Conservation (phyloP, 92 coral and sea anemone species). For the Micromussa lordhowensis region DNA sequence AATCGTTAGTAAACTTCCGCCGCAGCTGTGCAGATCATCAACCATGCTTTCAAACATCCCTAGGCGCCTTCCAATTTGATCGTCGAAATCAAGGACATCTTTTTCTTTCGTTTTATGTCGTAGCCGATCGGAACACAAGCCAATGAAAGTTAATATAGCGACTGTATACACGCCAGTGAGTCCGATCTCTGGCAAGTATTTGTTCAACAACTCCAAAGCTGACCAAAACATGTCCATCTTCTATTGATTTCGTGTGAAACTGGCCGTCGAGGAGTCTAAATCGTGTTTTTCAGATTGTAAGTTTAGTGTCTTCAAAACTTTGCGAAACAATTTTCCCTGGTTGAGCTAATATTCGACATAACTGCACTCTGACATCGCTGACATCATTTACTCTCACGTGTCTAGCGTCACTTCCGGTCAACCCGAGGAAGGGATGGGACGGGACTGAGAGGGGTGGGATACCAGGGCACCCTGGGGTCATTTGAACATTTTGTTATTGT, state of each 20-base stretch:
- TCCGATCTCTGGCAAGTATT: slow-evolving; percentile 65
- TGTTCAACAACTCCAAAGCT: slow-evolving; percentile 62
- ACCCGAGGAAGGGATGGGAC: not conserved
- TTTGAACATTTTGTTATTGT: not conserved
- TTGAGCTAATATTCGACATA: not conserved
- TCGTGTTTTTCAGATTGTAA: not conserved
- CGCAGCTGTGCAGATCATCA: slow-evolving; percentile 64
- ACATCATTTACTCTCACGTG: not conserved
- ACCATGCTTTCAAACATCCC: slow-evolving; percentile 56
- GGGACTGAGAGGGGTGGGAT: not conserved
- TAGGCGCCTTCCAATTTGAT: slow-evolving; percentile 43
- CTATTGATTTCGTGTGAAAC: not conserved
- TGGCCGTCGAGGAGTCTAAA: not conserved
- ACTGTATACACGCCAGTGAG: slow-evolving; percentile 71
- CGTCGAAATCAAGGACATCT: slow-evolving; percentile 18
- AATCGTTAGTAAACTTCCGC: slow-evolving; percentile 58
- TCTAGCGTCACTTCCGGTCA: slow-evolving; percentile 23
- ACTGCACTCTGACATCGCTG: not conserved
- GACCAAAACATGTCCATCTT: slow-evolving; percentile 43
- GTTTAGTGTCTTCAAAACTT: not conserved
- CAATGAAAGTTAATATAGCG: slow-evolving; percentile 58
- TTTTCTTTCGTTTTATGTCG: slow-evolving; percentile 22
- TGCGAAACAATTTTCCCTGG: not conserved
- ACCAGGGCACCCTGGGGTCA: too few relatives aligned
- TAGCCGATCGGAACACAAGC: slow-evolving; percentile 41